Base-by-base conservation (phyloP, 2,797 vertebrate species). In the Galagoides demidoff region DNA sequence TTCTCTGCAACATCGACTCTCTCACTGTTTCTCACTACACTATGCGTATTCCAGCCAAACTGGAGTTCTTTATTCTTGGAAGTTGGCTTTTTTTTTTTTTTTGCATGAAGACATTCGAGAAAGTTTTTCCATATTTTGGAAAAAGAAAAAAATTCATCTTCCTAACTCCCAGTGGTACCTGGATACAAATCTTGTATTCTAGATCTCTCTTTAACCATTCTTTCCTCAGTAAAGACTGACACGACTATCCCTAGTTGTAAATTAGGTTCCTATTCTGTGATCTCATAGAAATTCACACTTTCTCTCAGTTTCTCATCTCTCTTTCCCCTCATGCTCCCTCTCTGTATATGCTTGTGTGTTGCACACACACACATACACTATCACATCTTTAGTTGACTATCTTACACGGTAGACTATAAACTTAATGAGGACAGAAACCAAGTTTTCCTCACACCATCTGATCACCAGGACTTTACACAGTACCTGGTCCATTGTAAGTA, bases 81-180 rank as follows among this genome's bases (percentile, higher is more conserved):
- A 78, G 3, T 61, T 61, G 20, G 13, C 63, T 13, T 85, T 1
- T 71, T 37, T 31, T 71, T 37, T 31, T 83, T 23, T 70, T 96
- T 49, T 71, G 5, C 9, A 70, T 74, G 16, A 92, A 31, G 17
- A 10, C 16, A 49, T 78, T 92, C 23, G 90, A 77, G 10, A 17
- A 68, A n/a, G 12, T 49, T 3, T 92, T 92, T 11, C 27, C 4
- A 85, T 78, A 25, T 78, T n/a, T n/a, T 27, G 17, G 23, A 66
- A 90, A 90, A 83, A 39, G 39, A 39, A 5, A 29, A 55, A 49
- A 14, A 87, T 19, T 43, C 45, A 71, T 52, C 6, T 12, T 23
- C 0, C 6, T 1, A 1, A 73, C 2, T 4, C 17, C 49, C 23
- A n/a, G 0, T 78, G 34, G 14, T 82, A 8, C 2, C 43, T 76